phyloP scores from a whole-genome alignment of 30 jellyfish, hydroid and myxozoan genomes.

The Aurelia aurita region DNA sequence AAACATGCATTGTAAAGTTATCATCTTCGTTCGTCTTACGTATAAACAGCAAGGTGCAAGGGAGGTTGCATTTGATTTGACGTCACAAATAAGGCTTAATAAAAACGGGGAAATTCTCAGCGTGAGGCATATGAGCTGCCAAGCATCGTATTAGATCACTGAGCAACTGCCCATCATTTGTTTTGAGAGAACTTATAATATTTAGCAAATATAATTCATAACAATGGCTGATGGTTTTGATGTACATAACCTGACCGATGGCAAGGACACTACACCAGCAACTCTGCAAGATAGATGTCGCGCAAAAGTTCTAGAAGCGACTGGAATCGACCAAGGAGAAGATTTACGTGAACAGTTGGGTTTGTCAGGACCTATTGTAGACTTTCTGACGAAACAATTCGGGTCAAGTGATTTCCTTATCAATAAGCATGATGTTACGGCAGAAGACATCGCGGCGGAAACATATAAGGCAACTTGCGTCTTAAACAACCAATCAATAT shows the following conservation, averaged over 20 bases:
- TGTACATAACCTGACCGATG: conserved; percentile 55
- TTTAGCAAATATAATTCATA: background rate
- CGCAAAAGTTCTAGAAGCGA: conserved; percentile 51
- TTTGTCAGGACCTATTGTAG: conserved; percentile 57
- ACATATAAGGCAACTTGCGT: conserved; percentile 69
- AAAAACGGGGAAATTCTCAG: too few species aligned
- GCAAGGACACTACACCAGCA: conserved; percentile 17
- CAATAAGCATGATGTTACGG: conserved; percentile 72
- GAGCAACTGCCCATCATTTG: background rate
- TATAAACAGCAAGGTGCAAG: too few species aligned
- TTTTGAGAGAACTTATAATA: too few species aligned
- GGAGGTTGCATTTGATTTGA: too few species aligned
- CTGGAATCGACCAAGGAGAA: conserved; percentile 65
- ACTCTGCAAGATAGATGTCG: conserved; percentile 63
- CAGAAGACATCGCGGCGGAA: conserved; percentile 68
- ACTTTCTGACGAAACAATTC: conserved; percentile 64
- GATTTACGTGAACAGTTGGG: conserved; percentile 47
- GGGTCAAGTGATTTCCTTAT: conserved; percentile 70
- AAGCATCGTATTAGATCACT: too few species aligned
- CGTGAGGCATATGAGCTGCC: too few species aligned
- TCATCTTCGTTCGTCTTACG: too few species aligned
- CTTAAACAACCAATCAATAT: conserved; percentile 32
- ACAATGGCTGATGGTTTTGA: conserved; percentile 65
- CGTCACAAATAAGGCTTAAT: too few species aligned
- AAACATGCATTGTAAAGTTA: too few species aligned